Evolutionary conservation across 2,113 vertebrate genomes (phyloP), one percentile per base, ranked within the genome.

Genomic region (Crocuta crocuta): DNA sequence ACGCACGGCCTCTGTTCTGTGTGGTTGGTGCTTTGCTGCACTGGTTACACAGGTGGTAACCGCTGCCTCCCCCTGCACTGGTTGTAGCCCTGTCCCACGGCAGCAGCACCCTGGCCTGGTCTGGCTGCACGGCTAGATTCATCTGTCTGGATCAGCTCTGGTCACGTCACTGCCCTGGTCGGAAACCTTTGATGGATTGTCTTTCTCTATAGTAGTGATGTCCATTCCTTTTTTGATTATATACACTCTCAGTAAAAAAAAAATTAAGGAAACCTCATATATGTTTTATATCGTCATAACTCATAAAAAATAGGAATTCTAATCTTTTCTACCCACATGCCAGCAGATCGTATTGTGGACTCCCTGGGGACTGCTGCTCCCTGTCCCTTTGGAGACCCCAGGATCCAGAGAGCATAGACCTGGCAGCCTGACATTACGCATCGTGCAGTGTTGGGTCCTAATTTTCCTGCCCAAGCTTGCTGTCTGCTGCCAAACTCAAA

Each of bases 291-390:
- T 53, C 70, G 39, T 81, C 53, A 43, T 68, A 86, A 88, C 50
- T 85, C 84, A 55, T 26, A 84, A 91, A 55, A 65, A 73, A 63
- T 8, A 91, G 48, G 68, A 89, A 48, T 80, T 61, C 50, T 81
- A 48, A 70, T 35, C 55, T 39, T 89, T 13, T 43, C 63, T 70
- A 33, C 11, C 24, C 39, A 50, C 4, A 24, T 82, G 66, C 53
- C 12, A 73, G 33, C 17, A 48, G 55, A 53, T 83, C 10, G 19
- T 16, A 55, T n/a, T 26, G 58, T n/a, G 2, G n/a, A 45, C 48
- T 85, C 31, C 55, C 45, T 58, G 35, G 31, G 61, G 50, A 84
- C 35, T 31, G 33, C 35, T 55, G 45, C 66, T 28, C 55, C 3
- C 31, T 48, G 2, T 17, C 21, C 2, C 17, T 58, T 65, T 68